phyloP scores from a whole-genome alignment of 2,113 vertebrate genomes.

The Papio anubis region DNA sequence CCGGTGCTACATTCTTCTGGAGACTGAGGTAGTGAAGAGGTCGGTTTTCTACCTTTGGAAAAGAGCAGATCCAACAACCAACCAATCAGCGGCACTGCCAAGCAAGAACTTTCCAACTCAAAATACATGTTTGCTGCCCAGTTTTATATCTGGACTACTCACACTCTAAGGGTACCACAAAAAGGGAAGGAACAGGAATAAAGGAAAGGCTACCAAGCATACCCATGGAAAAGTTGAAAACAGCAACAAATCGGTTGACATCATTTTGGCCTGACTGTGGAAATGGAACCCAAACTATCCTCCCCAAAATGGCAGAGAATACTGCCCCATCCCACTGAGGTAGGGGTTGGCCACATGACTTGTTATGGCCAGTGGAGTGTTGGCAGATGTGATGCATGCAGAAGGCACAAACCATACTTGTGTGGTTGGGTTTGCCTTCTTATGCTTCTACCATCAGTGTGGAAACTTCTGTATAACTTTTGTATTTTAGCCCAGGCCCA shows the following conservation, averaged over 20 bases:
- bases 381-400: not conserved
- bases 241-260: not conserved
- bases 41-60: not conserved
- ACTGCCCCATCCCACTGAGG: not conserved
- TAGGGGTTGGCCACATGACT: not conserved
- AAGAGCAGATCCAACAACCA: not conserved
- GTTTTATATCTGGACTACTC: not conserved
- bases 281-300: not conserved
- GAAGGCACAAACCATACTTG: not conserved
- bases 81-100: not conserved
- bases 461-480: not conserved
- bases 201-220: not conserved
- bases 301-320: not conserved
- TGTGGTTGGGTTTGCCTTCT: not conserved
- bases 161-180: not conserved
- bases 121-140: not conserved
- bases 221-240: not conserved
- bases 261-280: not conserved
- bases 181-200: not conserved
- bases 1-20: not conserved
- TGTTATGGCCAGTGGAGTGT: not conserved
- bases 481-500: not conserved
- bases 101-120: not conserved
- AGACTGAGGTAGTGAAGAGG: not conserved
- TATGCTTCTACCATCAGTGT: not conserved